A percentile compares a stretch with the other conserved stretches of the same genome.
phyloP scores from a whole-genome alignment of 2,888 invertebrate genomes.

The Parochlus steinenii region DNA sequence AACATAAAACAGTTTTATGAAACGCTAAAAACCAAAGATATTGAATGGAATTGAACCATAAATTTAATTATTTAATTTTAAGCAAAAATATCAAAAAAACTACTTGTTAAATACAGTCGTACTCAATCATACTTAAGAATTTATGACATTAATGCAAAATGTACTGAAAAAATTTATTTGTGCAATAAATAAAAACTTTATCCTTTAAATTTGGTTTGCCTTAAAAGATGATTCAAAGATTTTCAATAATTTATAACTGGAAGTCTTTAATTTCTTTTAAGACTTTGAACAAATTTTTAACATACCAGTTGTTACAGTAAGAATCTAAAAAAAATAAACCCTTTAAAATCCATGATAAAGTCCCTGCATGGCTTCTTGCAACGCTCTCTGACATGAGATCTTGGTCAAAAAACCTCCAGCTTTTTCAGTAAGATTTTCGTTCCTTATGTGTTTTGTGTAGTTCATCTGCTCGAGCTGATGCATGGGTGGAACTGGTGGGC shows the following conservation, averaged over 20 bases:
- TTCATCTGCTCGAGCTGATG: constrained; percentile 46
- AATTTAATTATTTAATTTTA: neutral
- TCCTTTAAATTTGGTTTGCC: neutral
- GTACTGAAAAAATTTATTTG: too few relatives aligned
- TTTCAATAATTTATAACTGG: too few relatives aligned
- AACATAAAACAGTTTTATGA: constrained; percentile 1
- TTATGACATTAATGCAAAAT: neutral
- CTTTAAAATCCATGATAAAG: too few relatives aligned
- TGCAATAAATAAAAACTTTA: too few relatives aligned
- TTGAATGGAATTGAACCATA: constrained; percentile 1
- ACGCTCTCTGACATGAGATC: constrained; percentile 67
- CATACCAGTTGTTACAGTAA: too few relatives aligned
- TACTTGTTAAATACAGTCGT: too few relatives aligned
- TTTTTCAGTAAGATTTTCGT: constrained; percentile 53
- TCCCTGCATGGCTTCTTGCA: constrained; percentile 77
- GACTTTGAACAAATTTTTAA: too few relatives aligned
- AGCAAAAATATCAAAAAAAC: too few relatives aligned
- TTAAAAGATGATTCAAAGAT: neutral
- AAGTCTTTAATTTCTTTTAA: too few relatives aligned
- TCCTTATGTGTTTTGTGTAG: constrained; percentile 56
- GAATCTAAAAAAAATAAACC: too few relatives aligned
- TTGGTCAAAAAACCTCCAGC: constrained; percentile 78
- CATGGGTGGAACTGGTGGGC: constrained; percentile 52
- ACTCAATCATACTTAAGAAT: constrained; percentile 15
- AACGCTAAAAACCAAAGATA: neutral